These are phyloP conservation scores for Conchocele bisecta DNA, from an alignment of 2,888 invertebrate species.

Conservation along the genomic window DNA sequence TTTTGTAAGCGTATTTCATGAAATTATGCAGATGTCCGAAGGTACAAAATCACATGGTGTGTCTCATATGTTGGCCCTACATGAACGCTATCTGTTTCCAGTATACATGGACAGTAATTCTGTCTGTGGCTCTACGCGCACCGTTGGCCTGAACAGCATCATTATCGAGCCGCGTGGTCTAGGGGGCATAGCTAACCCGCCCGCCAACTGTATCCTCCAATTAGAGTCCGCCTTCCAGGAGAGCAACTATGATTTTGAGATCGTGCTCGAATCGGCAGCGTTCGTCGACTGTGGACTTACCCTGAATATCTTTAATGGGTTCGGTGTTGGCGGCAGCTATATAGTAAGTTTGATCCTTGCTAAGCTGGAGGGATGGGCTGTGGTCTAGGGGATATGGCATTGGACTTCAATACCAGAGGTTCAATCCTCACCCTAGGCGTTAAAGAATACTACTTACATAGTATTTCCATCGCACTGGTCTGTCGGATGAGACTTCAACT, in stretches of 20 bases:
- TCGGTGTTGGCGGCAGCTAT: constrained; percentile 52
- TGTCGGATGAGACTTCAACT: too few relatives aligned
- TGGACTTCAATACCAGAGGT: too few relatives aligned
- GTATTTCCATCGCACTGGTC: too few relatives aligned
- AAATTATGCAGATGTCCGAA: too few relatives aligned
- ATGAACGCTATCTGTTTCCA: too few relatives aligned
- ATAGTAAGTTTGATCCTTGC: constrained; percentile 73
- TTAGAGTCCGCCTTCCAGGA: constrained; percentile 68
- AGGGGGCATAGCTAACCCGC: constrained; percentile 64
- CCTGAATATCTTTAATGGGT: constrained; percentile 68
- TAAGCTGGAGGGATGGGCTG: too few relatives aligned
- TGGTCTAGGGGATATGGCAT: too few relatives aligned
- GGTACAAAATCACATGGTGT: too few relatives aligned
- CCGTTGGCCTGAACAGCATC: constrained; percentile 65
- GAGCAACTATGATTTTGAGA: constrained; percentile 69
- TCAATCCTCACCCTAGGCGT: too few relatives aligned
- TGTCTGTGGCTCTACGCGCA: constrained; percentile 61
- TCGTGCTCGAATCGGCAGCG: constrained; percentile 60
- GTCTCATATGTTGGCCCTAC: too few relatives aligned
- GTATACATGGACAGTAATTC: constrained; percentile 51
- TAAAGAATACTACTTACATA: too few relatives aligned
- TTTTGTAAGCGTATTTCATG: too few relatives aligned
- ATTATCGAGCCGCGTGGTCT: constrained; percentile 62
- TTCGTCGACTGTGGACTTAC: constrained; percentile 70
- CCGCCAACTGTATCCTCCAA: constrained; percentile 60